phyloP scores from a whole-genome alignment of 2,888 invertebrate species.

The Ornithoptera alexandrae region DNA sequence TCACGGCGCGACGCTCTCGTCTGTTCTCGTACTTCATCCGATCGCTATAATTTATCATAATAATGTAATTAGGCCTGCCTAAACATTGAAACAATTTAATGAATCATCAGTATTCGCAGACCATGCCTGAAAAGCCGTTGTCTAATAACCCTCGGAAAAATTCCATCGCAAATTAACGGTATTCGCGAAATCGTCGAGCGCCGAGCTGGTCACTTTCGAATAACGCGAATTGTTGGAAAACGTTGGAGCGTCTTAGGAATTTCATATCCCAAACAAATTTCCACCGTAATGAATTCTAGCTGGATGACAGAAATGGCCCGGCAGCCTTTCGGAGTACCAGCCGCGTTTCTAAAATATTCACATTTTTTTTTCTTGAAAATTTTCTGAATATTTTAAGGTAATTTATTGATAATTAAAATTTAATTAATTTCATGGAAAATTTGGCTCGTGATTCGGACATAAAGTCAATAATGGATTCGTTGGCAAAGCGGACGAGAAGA shows the following conservation, averaged over 20 bases:
- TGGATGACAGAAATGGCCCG: conserved; percentile 33
- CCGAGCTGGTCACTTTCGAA: conserved; percentile 40
- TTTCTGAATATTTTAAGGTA: conserved; percentile 4
- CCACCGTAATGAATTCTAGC: conserved; percentile 59
- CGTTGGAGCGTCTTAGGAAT: conserved; percentile 56
- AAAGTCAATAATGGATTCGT: too few relatives aligned
- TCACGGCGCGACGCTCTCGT: too few relatives aligned
- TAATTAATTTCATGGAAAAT: not conserved
- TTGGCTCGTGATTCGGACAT: too few relatives aligned
- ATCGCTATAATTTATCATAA: too few relatives aligned
- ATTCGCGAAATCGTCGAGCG: conserved; percentile 28
- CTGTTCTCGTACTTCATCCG: too few relatives aligned
- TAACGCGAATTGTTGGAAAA: conserved; percentile 50
- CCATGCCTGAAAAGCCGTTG: conserved; percentile 4
- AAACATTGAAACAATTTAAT: not conserved
- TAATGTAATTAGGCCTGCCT: too few relatives aligned
- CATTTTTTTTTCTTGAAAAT: conserved; percentile 7
- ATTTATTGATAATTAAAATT: conserved; percentile 26
- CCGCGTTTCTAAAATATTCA: conserved; percentile 21
- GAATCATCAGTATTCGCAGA: not conserved
- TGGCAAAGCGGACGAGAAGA: too few relatives aligned
- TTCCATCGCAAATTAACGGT: conserved; percentile 10
- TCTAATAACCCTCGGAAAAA: conserved; percentile 12
- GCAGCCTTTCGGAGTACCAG: conserved; percentile 13
- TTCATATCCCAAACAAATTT: conserved; percentile 70